A percentile compares a stretch with the other conserved stretches of the same genome.
These are phyloP conservation scores for Denticeps clupeoides DNA, from an alignment of 2,797 vertebrate species.

Conservation along the genomic window DNA sequence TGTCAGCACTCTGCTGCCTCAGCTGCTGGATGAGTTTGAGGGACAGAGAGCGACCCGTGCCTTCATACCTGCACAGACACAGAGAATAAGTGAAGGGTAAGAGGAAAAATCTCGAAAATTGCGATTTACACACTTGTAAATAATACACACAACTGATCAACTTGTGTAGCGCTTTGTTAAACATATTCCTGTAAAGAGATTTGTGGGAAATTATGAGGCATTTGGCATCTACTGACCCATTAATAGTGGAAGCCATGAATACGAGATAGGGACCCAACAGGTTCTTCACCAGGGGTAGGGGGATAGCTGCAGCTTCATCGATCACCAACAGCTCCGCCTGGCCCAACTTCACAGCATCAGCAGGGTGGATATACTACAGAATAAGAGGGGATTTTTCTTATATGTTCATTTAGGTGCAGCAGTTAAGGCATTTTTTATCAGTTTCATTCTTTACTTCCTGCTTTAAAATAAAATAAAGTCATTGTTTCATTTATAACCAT, in stretches of 20 bases:
- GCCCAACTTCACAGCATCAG: conserved; percentile 85
- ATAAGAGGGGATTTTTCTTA: not conserved
- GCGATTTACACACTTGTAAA: no score
- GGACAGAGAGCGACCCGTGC: conserved; percentile 90
- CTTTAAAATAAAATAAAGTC: no score
- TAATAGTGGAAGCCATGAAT: conserved; percentile 97
- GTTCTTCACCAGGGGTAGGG: conserved; percentile 86
- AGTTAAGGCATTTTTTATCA: no score
- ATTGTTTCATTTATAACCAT: no score
- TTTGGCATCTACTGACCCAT: conserved; percentile 63
- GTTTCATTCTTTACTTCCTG: no score
- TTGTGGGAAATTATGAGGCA: no score
- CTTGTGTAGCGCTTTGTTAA: no score
- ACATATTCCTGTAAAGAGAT: no score
- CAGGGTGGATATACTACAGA: conserved; percentile 87
- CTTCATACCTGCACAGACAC: conserved; percentile 71
- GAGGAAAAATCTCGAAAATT: no score
- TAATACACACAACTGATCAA: no score
- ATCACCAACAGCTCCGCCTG: conserved; percentile 94
- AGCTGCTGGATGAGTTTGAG: conserved; percentile 95
- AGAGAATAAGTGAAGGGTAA: not conserved
- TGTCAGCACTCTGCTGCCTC: conserved; percentile 82
- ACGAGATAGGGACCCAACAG: conserved; percentile 90
- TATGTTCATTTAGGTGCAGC: no score
- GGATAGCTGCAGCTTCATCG: conserved; percentile 94